Base-by-base conservation (phyloP, 2,888 invertebrate genomes). In the Chrysolina haemoptera region DNA sequence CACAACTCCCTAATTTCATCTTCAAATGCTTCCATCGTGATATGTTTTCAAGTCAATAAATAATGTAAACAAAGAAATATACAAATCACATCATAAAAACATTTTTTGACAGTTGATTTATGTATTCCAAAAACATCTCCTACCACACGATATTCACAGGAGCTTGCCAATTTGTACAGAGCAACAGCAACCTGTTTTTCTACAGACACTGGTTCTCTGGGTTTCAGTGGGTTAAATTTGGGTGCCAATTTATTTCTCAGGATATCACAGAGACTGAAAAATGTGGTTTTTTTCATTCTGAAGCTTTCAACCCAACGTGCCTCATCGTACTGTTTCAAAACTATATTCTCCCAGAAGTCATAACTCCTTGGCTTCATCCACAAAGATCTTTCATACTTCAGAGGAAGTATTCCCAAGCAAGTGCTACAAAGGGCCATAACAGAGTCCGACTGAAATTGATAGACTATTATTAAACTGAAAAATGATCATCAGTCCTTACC, bases 161-260 rank as follows among this genome's bases (percentile, higher is more conserved):
- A 67, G 41, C 68, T 68, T 40, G 68, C 59, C 16, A 68, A 55
- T 46, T 68, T 22, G 27, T 68, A 68, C 18, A 68, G 18, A 10
- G 67, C 55, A 40, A 48, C 43, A 43, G 43, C 43, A 43, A 68
- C 67, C 27, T 68, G 50, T 68, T 68, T 68, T 68, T 68, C 67
- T n/a, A 68, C 53, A 22, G 67, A 68, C 12, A 50, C 50, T 67
- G 41, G 35, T 55, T 53, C 41, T 53, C 43, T 55, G 9, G 68
- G 59, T 59, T 55, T 59, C 20, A 68, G 14, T 1, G 20, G 20
- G 18, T 59, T 68, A 16, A 46, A 46, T 20, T 22, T 50, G 4
- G 68, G 68, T 55, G 41, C 5, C 27, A 55, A 62, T 68, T 59
- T 43, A 11, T 11, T 20, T 22, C 43, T 68, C 41, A 68, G 14